phyloP scores from a whole-genome alignment of 2,797 vertebrate species.

The Trichosurus vulpecula region DNA sequence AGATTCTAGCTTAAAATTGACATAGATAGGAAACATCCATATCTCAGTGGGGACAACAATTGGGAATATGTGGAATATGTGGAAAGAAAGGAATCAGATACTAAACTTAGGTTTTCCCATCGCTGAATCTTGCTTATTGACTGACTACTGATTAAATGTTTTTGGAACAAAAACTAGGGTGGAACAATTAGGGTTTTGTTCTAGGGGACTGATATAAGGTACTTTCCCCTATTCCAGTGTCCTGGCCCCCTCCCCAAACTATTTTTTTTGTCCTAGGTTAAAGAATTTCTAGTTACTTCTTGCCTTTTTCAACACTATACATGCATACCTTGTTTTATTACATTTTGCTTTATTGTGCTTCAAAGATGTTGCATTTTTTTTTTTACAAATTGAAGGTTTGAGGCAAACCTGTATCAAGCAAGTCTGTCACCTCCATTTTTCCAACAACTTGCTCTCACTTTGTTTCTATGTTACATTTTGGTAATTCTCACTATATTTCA shows the following conservation, averaged over 20 bases:
- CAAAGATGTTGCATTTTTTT: background rate
- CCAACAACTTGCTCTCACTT: background rate
- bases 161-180: background rate
- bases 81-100: constrained; percentile 25
- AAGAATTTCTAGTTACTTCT: background rate
- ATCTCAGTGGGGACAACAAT: background rate
- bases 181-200: background rate
- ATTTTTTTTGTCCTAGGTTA: background rate
- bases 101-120: background rate
- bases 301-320: no score
- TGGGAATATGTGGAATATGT: background rate
- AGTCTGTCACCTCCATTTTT: background rate
- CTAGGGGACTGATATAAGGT: background rate
- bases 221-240: background rate
- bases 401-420: background rate
- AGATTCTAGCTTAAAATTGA: constrained; percentile 28
- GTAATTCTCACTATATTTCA: background rate
- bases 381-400: background rate
- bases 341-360: background rate
- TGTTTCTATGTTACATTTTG: background rate
- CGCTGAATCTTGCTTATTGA: background rate
- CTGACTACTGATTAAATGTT: constrained; percentile 2
- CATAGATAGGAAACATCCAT: constrained; percentile 14
- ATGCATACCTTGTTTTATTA: background rate
- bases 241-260: background rate